Conservation (phyloP, 2,888 invertebrate species). For the Liodrosophila aerea region DNA sequence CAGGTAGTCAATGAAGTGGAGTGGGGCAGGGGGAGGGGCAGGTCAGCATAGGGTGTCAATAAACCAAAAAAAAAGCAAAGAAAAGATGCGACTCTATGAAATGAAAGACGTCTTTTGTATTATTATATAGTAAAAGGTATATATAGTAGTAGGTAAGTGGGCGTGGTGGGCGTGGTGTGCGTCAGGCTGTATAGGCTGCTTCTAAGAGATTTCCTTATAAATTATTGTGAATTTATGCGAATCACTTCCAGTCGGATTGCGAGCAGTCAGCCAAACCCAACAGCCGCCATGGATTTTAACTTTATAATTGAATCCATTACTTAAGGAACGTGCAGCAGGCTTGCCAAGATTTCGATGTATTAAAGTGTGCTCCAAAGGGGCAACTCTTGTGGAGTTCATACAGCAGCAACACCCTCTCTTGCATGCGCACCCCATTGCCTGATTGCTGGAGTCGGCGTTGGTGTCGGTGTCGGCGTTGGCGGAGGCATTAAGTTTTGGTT, state of each 20-base stretch:
- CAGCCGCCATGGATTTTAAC: conserved; percentile 74
- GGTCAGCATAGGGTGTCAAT: conserved; percentile 13
- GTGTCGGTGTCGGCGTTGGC: background rate
- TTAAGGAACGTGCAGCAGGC: conserved; percentile 68
- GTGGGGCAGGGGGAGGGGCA: too few relatives aligned
- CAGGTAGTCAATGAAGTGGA: too few relatives aligned
- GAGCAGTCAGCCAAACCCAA: conserved; percentile 22
- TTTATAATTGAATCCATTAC: conserved; percentile 77
- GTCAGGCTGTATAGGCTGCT: conserved; percentile 36
- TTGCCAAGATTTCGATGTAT: conserved; percentile 74
- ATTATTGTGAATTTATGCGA: conserved; percentile 79
- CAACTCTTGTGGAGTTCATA: conserved; percentile 1
- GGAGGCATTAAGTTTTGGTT: conserved; percentile 73
- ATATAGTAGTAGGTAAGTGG: conserved; percentile 1
- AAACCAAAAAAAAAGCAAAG: conserved; percentile 17
- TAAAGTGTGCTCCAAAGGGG: conserved; percentile 55
- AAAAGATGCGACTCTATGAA: background rate
- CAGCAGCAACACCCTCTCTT: too few relatives aligned
- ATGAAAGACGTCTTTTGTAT: conserved; percentile 31
- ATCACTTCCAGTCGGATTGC: conserved; percentile 76
- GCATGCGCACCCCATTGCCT: conserved; percentile 9
- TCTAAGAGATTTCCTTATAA: conserved; percentile 75
- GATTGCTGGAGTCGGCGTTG: conserved; percentile 29
- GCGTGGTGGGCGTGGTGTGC: conserved; percentile 10
- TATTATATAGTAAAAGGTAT: conserved; percentile 11